A percentile compares a stretch with the other conserved stretches of the same genome.
Conservation (phyloP, 2,113 vertebrate genomes). For the Saguinus midas region DNA sequence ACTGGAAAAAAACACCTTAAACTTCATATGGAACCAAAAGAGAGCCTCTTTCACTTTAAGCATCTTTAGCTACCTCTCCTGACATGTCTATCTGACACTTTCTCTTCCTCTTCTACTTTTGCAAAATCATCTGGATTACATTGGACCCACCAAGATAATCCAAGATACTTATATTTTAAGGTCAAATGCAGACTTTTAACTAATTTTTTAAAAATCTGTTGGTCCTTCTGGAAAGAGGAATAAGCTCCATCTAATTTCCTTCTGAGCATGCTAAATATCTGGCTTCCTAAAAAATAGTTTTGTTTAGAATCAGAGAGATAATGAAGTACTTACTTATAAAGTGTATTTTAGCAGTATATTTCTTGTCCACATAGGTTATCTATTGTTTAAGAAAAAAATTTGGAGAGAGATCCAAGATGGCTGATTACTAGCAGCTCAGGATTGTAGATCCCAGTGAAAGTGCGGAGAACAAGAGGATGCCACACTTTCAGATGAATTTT, state of each 20-base stretch:
- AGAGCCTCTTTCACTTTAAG: neutral
- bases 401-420: no score
- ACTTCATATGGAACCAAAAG: no score
- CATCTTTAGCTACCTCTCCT: neutral
- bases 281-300: neutral
- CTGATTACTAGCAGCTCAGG: no score
- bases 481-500: no score
- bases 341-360: neutral
- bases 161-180: neutral
- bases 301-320: neutral
- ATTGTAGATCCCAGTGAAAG: no score
- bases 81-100: neutral
- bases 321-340: neutral
- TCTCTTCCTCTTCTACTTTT: neutral
- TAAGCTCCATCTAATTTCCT: neutral
- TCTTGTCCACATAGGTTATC: neutral
- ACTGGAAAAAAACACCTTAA: no score
- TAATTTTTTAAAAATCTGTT: neutral
- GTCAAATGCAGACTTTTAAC: neutral
- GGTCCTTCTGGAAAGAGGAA: neutral
- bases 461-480: no score
- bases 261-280: neutral
- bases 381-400: neutral
- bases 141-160: neutral
- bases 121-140: neutral